Conservation (phyloP, 2,113 vertebrate genomes). For the Otus sunia region DNA sequence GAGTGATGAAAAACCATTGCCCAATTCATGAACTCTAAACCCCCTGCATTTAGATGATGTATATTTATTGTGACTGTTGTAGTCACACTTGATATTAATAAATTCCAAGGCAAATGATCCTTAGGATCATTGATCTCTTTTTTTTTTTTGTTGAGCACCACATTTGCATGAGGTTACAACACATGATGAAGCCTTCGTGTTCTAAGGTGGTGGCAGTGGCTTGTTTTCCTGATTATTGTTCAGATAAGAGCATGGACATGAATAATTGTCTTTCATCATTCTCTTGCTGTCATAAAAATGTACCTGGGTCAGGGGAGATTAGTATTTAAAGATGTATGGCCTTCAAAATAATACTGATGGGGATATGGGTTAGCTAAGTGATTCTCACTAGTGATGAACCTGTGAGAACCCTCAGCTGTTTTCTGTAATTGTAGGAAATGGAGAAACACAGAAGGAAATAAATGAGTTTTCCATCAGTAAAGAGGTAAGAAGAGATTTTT, state of each 20-base stretch:
- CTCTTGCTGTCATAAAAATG: background rate
- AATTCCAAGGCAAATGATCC: background rate
- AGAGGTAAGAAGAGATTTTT: background rate
- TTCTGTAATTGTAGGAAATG: background rate
- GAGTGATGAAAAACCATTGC: background rate
- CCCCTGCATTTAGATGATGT: background rate
- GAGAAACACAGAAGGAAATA: background rate
- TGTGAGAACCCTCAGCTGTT: background rate
- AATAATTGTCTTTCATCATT: background rate
- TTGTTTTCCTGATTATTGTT: background rate
- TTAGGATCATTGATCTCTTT: background rate
- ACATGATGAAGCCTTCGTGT: background rate
- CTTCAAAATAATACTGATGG: rapidly evolving
- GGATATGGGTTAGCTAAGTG: background rate
- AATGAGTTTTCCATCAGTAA: background rate
- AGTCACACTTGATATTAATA: background rate
- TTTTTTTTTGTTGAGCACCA: background rate
- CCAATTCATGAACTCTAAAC: background rate
- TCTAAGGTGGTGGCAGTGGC: background rate
- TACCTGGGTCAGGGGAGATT: too few species aligned
- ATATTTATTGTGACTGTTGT: background rate
- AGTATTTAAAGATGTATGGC: background rate
- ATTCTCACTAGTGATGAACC: background rate
- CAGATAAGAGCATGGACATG: background rate
- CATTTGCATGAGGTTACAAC: background rate